Evolutionary conservation across 2,797 vertebrate genomes (phyloP).

Genomic region (Aythya fuligula): DNA sequence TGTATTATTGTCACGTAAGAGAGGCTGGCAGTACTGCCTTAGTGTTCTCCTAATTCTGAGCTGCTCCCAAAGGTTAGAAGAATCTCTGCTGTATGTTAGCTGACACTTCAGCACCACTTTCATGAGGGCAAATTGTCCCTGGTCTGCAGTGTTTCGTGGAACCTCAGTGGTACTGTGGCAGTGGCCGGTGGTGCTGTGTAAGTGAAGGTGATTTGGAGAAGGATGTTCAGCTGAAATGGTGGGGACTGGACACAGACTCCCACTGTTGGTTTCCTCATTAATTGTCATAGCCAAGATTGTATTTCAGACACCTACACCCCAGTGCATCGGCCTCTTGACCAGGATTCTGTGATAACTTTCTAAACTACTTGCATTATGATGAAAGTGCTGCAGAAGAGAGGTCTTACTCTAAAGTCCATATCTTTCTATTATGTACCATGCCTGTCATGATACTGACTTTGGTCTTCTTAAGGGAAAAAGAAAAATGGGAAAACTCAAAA

Average conservation of each 20-base stretch:
- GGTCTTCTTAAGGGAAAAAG: background rate
- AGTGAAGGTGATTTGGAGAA: background rate
- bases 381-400: background rate
- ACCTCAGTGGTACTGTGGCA: background rate
- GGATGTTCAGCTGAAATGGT: background rate
- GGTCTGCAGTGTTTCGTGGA: background rate
- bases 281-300: background rate
- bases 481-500: background rate
- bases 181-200: accelerated
- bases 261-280: background rate
- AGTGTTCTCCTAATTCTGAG: background rate
- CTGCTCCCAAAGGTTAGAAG: background rate
- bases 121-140: background rate
- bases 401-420: background rate
- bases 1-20: background rate
- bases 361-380: background rate
- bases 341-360: background rate
- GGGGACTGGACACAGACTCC: accelerated
- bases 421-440: background rate
- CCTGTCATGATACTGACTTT: background rate
- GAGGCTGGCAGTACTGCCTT: background rate
- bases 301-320: background rate
- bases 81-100: background rate
- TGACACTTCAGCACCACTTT: background rate
- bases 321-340: background rate